Conservation (phyloP, 2,113 vertebrate species). For the Sebastes schlegelii region DNA sequence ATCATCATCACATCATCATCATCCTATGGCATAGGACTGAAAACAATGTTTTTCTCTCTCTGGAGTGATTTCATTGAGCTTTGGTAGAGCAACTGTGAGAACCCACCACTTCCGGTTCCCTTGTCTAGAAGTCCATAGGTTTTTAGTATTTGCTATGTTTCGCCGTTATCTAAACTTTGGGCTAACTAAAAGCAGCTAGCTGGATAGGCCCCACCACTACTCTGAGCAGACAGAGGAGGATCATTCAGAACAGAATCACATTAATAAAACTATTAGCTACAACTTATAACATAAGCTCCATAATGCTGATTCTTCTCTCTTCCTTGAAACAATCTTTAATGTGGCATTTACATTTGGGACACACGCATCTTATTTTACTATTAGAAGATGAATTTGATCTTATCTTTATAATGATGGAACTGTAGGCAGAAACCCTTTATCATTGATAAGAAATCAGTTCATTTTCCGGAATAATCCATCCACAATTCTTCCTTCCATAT, state of each 20-base stretch:
- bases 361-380: background rate
- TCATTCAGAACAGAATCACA: background rate
- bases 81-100: background rate
- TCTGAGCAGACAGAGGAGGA: background rate
- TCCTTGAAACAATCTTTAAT: background rate
- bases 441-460: background rate
- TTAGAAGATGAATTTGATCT: background rate
- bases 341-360: background rate
- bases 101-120: background rate
- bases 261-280: background rate
- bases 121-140: too few species aligned
- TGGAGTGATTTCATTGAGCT: background rate
- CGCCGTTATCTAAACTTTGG: background rate
- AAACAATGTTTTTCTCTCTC: background rate
- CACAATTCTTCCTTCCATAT: background rate
- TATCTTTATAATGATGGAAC: background rate
- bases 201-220: background rate
- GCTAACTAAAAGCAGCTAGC: background rate
- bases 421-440: background rate
- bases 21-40: background rate
- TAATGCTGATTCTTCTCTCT: background rate
- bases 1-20: background rate
- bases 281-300: background rate
- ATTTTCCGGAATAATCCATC: background rate
- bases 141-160: too few species aligned